phyloP scores from a whole-genome alignment of 2,888 invertebrate genomes.

The Platerodrilus igneus region DNA sequence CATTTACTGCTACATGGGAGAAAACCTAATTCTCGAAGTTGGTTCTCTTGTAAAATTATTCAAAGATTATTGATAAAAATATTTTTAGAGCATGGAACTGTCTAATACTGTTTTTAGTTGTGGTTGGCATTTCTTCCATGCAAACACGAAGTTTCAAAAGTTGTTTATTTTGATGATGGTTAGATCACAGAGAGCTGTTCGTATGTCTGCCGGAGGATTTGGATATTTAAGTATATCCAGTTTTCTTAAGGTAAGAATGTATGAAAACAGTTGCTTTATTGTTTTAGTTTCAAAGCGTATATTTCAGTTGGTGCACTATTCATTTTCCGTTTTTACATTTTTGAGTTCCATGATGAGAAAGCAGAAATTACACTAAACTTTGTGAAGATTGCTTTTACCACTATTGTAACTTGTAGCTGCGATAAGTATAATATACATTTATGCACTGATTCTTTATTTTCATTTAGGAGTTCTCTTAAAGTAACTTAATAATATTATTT shows the following conservation, averaged over 20 bases:
- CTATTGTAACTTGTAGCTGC: no score
- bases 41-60: background rate
- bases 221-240: background rate
- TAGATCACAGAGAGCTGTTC: conserved; percentile 1
- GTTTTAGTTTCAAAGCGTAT: background rate
- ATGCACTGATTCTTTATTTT: no score
- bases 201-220: conserved; percentile 7
- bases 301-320: conserved; percentile 5
- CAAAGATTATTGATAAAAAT: background rate
- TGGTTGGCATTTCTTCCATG: conserved; percentile 3
- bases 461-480: no score
- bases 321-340: conserved; percentile 7
- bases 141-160: background rate
- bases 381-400: no score
- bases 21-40: conserved; percentile 1
- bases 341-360: conserved; percentile 2
- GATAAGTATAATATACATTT: no score
- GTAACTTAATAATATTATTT: no score
- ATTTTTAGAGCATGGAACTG: conserved; percentile 2
- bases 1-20: conserved; percentile 7
- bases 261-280: background rate
- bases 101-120: background rate
- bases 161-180: background rate
- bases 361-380: no score
- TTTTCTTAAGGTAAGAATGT: conserved; percentile 6